Evolutionary conservation across 2,113 vertebrate species (phyloP), one percentile per base, ranked within the genome.

Genomic region (Camelus dromedarius): DNA sequence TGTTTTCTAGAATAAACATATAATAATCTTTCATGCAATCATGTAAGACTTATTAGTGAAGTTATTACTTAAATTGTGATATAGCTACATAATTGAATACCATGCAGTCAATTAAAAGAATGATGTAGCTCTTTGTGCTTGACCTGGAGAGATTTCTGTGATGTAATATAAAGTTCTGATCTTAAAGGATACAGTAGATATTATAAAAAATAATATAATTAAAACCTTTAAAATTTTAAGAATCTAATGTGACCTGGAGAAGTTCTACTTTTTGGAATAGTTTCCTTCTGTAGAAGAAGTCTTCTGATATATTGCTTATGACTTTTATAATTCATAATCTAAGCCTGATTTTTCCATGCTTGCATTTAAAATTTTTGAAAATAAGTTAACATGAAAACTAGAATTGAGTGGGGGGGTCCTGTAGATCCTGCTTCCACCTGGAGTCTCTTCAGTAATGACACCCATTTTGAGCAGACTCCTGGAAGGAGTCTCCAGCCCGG

Each of bases 1-100:
- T 80, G 35, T 73, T 81, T 92, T 88, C 67, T 92, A 81, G 56
- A 75, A 56, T 80, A 92, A 92, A 87, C 35, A 73, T 81, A 42
- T 9, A 24, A 72, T 52, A 91, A 73, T 79, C 22, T 54, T 86
- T 35, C 35, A 56, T 54, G 56, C 62, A 30, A 10, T 87, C 35
- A 80, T 72, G 22, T 64, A 80, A 58, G 76, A 81, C 14, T 80
- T 75, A 24, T 87, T 56, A 56, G n/a, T 60, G 24, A 91, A 58
- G 46, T 22, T 72, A 72, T 26, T 75, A 54, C 42, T 85, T 91
- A 87, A 64, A 81, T 79, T 92, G 32, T 67, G 56, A 38, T 56
- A 42, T 42, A 77, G 32, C n/a, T 42, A 84, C n/a, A 72, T 86
- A 52, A 54, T 48, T 91, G 89, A 81, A 81, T 82, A 88, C 24